Evolutionary conservation across 53 echinoderm and acorn worm species (phyloP), one percentile per base, ranked within the genome.

Genomic region (Astropecten irregularis): DNA sequence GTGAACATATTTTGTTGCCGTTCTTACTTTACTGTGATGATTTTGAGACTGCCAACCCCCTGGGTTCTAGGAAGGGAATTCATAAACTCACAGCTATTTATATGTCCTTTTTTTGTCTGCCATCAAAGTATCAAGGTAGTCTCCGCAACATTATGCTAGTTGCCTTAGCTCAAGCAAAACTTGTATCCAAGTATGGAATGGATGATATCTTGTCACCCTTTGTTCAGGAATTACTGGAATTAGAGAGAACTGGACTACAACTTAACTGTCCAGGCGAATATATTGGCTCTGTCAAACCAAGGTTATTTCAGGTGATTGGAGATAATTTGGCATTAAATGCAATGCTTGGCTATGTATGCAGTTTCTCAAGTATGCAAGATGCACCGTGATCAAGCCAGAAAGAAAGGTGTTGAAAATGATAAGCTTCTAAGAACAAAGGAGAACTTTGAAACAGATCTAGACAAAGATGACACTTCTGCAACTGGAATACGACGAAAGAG

Each of bases 311-410:
- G 69, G 86, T 88, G 5, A 88, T 54, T 56, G 88, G 92, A 32
- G 88, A 92, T 77, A 92, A 92, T 31, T 49, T 89, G 29, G 92
- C 66, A 22, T 62, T 85, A 8, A 85, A 92, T 49, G 32, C 39
- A 34, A 82, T 92, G 51, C 40, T 88, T 36, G 92, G 88, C 2
- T 92, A 81, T 68, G 50, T 62, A 13, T 48, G n/a, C 4, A 89
- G 92, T 66, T 92, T 89, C 55, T 69, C 46, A 88, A 25, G 27
- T 81, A 42, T 92, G 88, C 49, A 92, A 81, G 39, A 57, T 64
- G 57, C 50, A 77, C 52, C 69, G 81, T 27, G 69, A 62, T 0
- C 21, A 26, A 33, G 31, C 86, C 25, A 82, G 55, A 29, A 13
- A 14, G 50, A 8, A 53, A 64, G n/a, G 27, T 33, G 58, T 71